These are phyloP conservation scores for Parnassius smintheus DNA, from an alignment of 2,888 invertebrate species.

Conservation along the genomic window DNA sequence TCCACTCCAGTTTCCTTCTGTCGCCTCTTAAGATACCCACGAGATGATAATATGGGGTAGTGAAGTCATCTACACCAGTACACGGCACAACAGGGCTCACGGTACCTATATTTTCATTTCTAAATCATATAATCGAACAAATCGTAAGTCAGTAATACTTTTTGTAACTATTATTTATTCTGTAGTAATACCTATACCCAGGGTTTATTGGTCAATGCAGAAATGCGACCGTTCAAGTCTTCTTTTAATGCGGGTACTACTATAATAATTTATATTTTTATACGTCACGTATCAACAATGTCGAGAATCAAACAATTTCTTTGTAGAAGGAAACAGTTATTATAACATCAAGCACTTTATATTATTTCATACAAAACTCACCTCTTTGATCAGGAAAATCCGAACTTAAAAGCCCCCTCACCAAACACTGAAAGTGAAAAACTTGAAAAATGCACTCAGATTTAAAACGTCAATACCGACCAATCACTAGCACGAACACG, in stretches of 20 bases:
- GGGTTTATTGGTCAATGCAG: too few relatives aligned
- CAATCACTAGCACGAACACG: conserved; percentile 64
- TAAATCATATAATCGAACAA: background rate
- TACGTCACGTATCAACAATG: too few relatives aligned
- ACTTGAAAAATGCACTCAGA: conserved; percentile 48
- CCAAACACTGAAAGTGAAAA: conserved; percentile 47
- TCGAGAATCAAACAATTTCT: too few relatives aligned
- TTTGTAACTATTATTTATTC: too few relatives aligned
- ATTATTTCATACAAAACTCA: conserved; percentile 7
- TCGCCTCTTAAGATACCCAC: too few relatives aligned
- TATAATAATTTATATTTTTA: conserved; percentile 1
- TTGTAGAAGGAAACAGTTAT: too few relatives aligned
- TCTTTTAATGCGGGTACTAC: conserved; percentile 14
- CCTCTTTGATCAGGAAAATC: conserved; percentile 21
- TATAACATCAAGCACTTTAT: too few relatives aligned
- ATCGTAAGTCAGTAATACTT: too few relatives aligned
- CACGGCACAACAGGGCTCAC: background rate
- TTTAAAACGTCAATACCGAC: conserved; percentile 46
- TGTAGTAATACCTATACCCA: too few relatives aligned
- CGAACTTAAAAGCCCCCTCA: conserved; percentile 36
- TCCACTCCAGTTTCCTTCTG: too few relatives aligned
- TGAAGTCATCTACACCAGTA: too few relatives aligned
- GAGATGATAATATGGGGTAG: too few relatives aligned
- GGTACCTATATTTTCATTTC: background rate
- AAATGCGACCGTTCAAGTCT: background rate